Conservation (phyloP, 92 coral and sea anemone genomes). For the Epizoanthus stellaris region DNA sequence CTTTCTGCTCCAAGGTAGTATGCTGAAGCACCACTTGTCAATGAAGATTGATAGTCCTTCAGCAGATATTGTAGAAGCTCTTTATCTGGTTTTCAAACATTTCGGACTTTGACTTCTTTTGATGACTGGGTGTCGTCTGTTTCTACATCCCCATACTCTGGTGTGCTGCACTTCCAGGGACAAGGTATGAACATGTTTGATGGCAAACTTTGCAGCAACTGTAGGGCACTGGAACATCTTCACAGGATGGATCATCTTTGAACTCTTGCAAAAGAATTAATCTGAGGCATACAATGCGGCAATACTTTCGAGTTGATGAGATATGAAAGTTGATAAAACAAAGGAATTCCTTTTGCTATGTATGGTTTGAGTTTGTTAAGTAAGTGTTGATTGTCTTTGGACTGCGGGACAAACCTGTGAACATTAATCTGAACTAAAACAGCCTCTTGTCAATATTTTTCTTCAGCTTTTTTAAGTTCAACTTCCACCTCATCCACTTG, state of each 20-base stretch:
- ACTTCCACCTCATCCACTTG: no score
- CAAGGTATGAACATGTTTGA: constrained; percentile 33
- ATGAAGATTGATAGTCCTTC: constrained; percentile 20
- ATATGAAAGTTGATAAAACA: no score
- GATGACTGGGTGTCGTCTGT: background rate
- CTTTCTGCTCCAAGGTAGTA: constrained; percentile 28
- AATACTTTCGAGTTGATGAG: no score
- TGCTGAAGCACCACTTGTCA: constrained; percentile 1
- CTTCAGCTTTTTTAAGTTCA: no score
- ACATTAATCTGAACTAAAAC: no score
- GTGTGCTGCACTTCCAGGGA: constrained; percentile 23
- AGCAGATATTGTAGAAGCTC: constrained; percentile 26
- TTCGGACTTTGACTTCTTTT: background rate
- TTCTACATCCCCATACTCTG: background rate
- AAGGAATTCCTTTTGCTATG: no score
- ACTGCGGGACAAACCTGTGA: no score
- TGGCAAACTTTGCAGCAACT: constrained; percentile 52
- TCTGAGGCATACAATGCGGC: constrained; percentile 21
- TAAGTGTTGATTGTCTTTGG: no score
- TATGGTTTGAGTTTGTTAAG: no score
- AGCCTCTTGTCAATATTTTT: no score
- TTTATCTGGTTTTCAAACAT: constrained; percentile 6
- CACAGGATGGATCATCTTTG: constrained; percentile 16
- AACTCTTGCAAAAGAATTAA: constrained; percentile 49
- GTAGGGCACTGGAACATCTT: constrained; percentile 8